Evolutionary conservation across 2,888 invertebrate genomes (phyloP).

Genomic region (Andrena marginata): DNA sequence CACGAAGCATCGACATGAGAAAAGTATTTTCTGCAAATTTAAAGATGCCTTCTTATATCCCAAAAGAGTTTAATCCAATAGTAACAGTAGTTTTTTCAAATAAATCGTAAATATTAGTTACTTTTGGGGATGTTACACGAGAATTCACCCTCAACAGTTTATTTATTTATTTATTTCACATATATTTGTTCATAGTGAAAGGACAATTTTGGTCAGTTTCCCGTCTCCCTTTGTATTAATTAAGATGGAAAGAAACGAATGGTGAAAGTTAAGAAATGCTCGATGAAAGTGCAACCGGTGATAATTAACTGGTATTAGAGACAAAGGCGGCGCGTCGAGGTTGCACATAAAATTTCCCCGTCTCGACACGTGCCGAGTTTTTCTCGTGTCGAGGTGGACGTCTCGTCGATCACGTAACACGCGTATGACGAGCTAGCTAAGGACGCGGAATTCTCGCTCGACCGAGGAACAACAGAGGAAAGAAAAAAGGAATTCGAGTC

Average conservation of each 20-base stretch:
- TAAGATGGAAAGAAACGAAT: not conserved
- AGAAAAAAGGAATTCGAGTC: not conserved
- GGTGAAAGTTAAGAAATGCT: not conserved
- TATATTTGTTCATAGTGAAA: too few species aligned
- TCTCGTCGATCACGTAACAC: slow-evolving; percentile 35
- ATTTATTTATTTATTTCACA: too few species aligned
- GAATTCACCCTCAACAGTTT: too few species aligned
- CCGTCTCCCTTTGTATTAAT: too few species aligned
- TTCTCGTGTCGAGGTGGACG: slow-evolving; percentile 28
- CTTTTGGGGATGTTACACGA: too few species aligned
- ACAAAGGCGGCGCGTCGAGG: slow-evolving; percentile 4
- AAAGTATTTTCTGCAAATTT: too few species aligned
- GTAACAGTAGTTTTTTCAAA: too few species aligned
- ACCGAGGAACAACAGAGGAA: slow-evolving; percentile 15
- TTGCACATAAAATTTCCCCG: slow-evolving; percentile 27
- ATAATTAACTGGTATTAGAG: not conserved
- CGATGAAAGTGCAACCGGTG: not conserved
- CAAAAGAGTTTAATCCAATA: too few species aligned
- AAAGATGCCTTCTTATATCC: too few species aligned
- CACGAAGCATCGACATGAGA: too few species aligned
- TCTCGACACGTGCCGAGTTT: slow-evolving; percentile 40
- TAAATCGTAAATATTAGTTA: too few species aligned
- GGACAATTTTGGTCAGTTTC: too few species aligned
- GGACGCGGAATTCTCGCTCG: slow-evolving; percentile 16
- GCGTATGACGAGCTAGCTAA: not conserved